phyloP scores from a whole-genome alignment of 2,113 vertebrate genomes.

The Siniperca chuatsi region DNA sequence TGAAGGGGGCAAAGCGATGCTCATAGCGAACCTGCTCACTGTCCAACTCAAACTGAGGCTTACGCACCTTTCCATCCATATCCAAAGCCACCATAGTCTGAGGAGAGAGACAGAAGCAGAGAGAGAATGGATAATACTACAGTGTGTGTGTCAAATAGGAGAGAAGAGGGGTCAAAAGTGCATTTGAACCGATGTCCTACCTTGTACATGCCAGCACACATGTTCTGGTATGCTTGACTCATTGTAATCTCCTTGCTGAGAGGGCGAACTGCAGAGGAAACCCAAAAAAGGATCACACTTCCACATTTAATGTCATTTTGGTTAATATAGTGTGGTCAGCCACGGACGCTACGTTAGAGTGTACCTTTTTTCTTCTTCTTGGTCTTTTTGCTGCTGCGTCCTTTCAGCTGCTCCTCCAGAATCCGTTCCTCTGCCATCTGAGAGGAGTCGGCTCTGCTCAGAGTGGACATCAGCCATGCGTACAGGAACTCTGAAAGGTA shows the following conservation, averaged over 20 bases:
- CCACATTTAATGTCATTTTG: neutral
- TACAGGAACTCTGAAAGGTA: constrained; percentile 98
- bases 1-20: constrained; percentile 98
- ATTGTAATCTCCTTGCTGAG: constrained; percentile 97
- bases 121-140: neutral
- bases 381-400: constrained; percentile 97
- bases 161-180: neutral
- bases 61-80: constrained; percentile 98
- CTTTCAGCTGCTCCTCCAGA: constrained; percentile 96
- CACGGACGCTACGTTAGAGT: neutral
- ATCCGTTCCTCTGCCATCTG: constrained; percentile 98
- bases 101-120: constrained; percentile 1
- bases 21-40: constrained; percentile 98
- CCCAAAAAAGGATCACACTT: neutral
- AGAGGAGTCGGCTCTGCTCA: constrained; percentile 97
- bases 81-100: constrained; percentile 99
- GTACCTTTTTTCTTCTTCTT: constrained; percentile 99
- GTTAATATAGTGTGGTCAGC: neutral
- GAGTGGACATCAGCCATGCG: constrained; percentile 97
- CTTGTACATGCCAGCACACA: constrained; percentile 99
- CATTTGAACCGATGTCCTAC: constrained; percentile 71
- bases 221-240: constrained; percentile 99
- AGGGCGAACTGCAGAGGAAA: constrained; percentile 89
- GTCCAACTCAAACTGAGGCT: constrained; percentile 98
- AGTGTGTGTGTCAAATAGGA: neutral